Evolutionary conservation across 2,797 vertebrate genomes (phyloP).

Genomic region (Ammospiza maritima): DNA sequence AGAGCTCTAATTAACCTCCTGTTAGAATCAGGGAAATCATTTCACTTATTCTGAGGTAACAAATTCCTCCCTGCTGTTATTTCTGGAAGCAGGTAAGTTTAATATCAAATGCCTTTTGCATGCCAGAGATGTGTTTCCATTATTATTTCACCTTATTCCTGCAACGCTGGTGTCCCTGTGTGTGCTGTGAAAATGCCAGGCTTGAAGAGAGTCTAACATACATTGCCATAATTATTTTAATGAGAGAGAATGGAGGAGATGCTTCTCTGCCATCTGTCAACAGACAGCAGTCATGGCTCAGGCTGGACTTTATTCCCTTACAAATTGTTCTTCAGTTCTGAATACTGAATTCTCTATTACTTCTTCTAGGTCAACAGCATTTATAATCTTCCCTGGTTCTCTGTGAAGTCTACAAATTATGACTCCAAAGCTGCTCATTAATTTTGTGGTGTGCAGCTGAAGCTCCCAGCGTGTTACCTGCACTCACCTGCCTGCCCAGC

Average conservation of each 20-base stretch:
- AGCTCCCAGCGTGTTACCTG: background rate
- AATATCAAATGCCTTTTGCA: constrained; percentile 43
- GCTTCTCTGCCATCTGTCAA: constrained; percentile 59
- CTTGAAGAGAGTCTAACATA: constrained; percentile 50
- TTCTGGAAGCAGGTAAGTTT: constrained; percentile 60
- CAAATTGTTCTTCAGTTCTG: constrained; percentile 48
- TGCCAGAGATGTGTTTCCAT: constrained; percentile 36
- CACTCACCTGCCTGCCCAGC: background rate
- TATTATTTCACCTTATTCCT: constrained; percentile 51
- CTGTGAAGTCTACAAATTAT: constrained; percentile 28
- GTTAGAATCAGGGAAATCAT: constrained; percentile 53
- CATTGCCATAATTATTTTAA: constrained; percentile 69
- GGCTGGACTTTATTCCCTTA: constrained; percentile 32
- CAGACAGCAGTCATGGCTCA: constrained; percentile 12
- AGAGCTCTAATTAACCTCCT: constrained; percentile 70
- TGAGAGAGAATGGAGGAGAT: constrained; percentile 47
- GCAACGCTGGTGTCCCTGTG: background rate
- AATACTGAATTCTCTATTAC: constrained; percentile 42
- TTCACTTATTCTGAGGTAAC: constrained; percentile 37
- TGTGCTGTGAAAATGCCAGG: constrained; percentile 26
- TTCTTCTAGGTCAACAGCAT: constrained; percentile 51
- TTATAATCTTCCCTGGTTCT: constrained; percentile 28
- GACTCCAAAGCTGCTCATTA: constrained; percentile 1
- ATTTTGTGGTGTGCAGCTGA: background rate
- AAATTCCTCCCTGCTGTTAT: constrained; percentile 61